Conservation (phyloP, 2,113 vertebrate genomes). For the Peromyscus maniculatus region DNA sequence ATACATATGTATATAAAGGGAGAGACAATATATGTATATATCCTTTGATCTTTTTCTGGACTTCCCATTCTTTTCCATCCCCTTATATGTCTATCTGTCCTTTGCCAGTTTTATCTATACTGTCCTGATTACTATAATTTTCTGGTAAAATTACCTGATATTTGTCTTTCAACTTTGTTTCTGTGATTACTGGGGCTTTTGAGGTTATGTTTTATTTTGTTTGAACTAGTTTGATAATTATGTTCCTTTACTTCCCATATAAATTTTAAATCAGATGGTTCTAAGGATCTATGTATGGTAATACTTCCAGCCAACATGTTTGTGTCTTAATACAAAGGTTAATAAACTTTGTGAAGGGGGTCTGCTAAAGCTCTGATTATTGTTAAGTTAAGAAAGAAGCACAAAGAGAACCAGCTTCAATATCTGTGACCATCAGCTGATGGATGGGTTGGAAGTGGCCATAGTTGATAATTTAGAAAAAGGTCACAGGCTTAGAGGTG, state of each 20-base stretch:
- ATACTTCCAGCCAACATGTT: slow-evolving; percentile 6
- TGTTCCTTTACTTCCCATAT: slow-evolving; percentile 28
- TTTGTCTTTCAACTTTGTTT: background rate
- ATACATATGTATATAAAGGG: background rate
- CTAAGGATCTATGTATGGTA: background rate
- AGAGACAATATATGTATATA: background rate
- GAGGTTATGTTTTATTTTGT: background rate
- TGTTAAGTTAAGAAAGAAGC: slow-evolving; percentile 1
- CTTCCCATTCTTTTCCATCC: background rate
- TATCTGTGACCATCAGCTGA: slow-evolving; percentile 14
- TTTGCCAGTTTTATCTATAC: background rate
- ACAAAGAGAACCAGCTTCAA: slow-evolving; percentile 18
- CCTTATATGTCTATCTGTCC: background rate
- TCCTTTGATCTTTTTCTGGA: background rate
- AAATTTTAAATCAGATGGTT: slow-evolving; percentile 31
- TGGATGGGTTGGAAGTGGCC: background rate
- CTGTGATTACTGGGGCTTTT: background rate
- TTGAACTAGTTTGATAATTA: slow-evolving; percentile 24
- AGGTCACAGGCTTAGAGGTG: background rate
- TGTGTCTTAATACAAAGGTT: slow-evolving; percentile 31
- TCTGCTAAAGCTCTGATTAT: background rate
- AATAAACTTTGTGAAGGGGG: background rate
- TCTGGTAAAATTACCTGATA: slow-evolving; percentile 3
- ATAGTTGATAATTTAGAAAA: background rate
- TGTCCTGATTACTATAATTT: background rate